A percentile compares a stretch with the other conserved stretches of the same genome.
Conservation (phyloP, 1,140 invertebrate genomes). For the Drosophila sulfurigaster region DNA sequence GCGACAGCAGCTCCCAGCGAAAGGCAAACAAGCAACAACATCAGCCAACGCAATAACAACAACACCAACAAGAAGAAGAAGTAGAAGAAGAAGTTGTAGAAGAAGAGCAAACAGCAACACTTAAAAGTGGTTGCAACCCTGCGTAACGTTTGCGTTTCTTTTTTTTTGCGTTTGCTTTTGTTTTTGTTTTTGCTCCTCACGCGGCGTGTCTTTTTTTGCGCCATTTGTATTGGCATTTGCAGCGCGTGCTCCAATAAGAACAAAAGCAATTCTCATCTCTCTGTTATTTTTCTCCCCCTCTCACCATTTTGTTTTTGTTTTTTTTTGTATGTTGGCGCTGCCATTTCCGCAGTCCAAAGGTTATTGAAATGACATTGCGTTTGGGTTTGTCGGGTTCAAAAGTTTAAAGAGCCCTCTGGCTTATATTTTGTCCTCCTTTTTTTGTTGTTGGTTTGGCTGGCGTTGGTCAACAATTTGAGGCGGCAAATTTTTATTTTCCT, state of each 20-base stretch:
- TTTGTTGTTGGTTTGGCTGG: constrained; percentile 17
- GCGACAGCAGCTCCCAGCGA: constrained; percentile 25
- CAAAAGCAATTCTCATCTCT: constrained; percentile 67
- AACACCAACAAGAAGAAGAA: constrained; percentile 9
- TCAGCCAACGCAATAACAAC: constrained; percentile 24
- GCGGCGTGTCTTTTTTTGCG: constrained; percentile 69
- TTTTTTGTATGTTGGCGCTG: constrained; percentile 11
- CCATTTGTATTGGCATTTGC: constrained; percentile 81
- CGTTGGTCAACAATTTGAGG: constrained; percentile 30
- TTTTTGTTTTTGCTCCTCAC: constrained; percentile 25
- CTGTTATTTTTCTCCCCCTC: neutral
- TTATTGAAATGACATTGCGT: constrained; percentile 60
- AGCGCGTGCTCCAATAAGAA: constrained; percentile 81
- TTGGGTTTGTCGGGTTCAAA: constrained; percentile 40
- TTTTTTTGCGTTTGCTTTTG: constrained; percentile 27
- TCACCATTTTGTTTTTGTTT: neutral
- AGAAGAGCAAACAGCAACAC: constrained; percentile 70
- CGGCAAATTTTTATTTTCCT: constrained; percentile 60
- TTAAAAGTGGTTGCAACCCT: constrained; percentile 81
- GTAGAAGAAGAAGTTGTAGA: neutral
- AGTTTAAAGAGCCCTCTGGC: constrained; percentile 47
- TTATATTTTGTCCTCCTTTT: constrained; percentile 6
- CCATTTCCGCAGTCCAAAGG: constrained; percentile 51
- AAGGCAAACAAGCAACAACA: constrained; percentile 36
- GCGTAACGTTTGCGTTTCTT: constrained; percentile 45